Base-by-base conservation (phyloP, 2,888 invertebrate species). In the Pimpla rufipes region DNA sequence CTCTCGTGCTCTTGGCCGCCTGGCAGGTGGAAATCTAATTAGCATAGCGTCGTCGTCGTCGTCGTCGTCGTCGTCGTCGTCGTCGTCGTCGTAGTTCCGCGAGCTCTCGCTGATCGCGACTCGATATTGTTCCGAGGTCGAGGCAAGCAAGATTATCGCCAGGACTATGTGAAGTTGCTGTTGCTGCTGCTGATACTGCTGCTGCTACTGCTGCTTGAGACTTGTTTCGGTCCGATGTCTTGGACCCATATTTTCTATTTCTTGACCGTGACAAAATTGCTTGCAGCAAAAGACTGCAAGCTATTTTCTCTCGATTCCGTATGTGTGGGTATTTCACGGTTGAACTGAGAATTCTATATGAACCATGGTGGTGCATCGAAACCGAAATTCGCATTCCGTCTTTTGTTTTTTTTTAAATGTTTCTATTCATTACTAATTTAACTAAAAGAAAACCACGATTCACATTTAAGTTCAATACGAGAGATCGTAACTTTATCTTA, bases 11-110 rank as follows among this genome's bases (percentile, higher is more conserved):
- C 11, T 64, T 73, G 75, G 35, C 64, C 68, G 35, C 13, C 10
- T 67, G 79, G 82, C 84, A 84, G 84, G 82, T 84, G 84, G 71
- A 84, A 84, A 84, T 79, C 84, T 82, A 82, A 84, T 82, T 79
- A 84, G 79, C 84, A 84, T 84, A 79, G 82, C 66, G 82, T 79
- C 75, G 77, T 81, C 70, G 81, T 81, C 11, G 68, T 42, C 16
- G 62, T 23, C 23, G 64, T 71, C 55, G 67, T 74, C 62, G 80
- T 59, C 59, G 78, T 81, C 70, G 81, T 81, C 11, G 68, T 42
- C 16, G 62, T 23, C 23, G 64, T 71, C 55, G 67, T 74, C 62
- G 80, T 59, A 70, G 78, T 81, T 83, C 71, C 71, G 55, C 66
- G 71, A 70, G 75, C 50, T 62, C 74, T 74, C 59, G 66, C 67